phyloP scores from a whole-genome alignment of 2,888 invertebrate species.

The Mesoligia furuncula region DNA sequence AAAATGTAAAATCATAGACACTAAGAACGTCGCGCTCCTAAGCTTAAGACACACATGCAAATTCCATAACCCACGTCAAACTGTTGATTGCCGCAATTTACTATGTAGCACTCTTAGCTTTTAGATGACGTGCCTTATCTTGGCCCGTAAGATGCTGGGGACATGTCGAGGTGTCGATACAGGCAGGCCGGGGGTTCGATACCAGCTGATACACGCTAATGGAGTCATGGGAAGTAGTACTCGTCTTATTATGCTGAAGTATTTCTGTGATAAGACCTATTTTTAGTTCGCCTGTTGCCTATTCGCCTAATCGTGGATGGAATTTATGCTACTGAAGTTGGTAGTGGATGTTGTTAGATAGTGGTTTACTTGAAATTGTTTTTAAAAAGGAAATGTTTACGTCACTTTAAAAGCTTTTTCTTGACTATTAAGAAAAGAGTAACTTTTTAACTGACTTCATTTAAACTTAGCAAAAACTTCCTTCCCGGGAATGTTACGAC shows the following conservation, averaged over 20 bases:
- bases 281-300: constrained; percentile 40
- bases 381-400: neutral
- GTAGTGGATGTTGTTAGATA: constrained; percentile 22
- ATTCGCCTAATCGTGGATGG: constrained; percentile 40
- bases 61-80: constrained; percentile 64
- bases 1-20: constrained; percentile 39
- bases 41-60: constrained; percentile 51
- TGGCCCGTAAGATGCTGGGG: constrained; percentile 75
- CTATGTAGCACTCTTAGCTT: constrained; percentile 79
- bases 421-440: neutral
- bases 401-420: neutral
- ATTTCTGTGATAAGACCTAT: constrained; percentile 53
- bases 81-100: constrained; percentile 75
- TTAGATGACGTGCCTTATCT: constrained; percentile 81
- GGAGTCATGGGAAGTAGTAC: constrained; percentile 78
- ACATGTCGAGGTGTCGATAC: constrained; percentile 80
- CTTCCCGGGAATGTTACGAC: neutral
- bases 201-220: constrained; percentile 85
- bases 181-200: constrained; percentile 70
- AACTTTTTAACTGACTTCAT: neutral
- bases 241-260: constrained; percentile 58
- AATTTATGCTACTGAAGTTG: constrained; percentile 53
- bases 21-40: constrained; percentile 9
- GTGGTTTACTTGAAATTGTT: constrained; percentile 8
- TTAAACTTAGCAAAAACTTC: neutral